Evolutionary conservation across 1,140 invertebrate genomes (phyloP).

Genomic region (Anastatus disparis): DNA sequence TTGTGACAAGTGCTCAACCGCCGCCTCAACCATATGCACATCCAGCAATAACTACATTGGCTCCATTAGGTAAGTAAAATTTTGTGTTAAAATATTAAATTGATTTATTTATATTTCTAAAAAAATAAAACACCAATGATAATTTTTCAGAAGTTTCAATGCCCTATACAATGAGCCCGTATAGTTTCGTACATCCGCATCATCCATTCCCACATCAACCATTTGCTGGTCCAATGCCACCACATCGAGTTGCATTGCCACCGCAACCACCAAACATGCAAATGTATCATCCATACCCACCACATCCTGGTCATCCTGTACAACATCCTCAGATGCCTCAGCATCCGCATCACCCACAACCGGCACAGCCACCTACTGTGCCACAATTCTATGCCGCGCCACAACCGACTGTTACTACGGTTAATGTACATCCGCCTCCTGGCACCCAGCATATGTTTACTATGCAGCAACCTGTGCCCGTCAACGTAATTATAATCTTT

Average conservation of each 20-base stretch:
- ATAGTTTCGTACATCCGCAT: conserved; percentile 68
- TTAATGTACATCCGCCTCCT: conserved; percentile 60
- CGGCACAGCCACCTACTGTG: conserved; percentile 62
- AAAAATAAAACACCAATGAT: conserved; percentile 27
- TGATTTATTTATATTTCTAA: background rate
- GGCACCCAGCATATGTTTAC: conserved; percentile 64
- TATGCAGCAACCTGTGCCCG: conserved; percentile 63
- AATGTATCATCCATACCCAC: conserved; percentile 66
- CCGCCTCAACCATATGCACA: conserved; percentile 69
- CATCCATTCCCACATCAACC: conserved; percentile 61
- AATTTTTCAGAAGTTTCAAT: conserved; percentile 64
- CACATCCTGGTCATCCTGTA: conserved; percentile 54
- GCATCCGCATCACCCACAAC: conserved; percentile 51
- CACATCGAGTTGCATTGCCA: conserved; percentile 68
- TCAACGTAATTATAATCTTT: conserved; percentile 60
- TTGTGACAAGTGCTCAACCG: conserved; percentile 69
- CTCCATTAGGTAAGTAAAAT: conserved; percentile 60
- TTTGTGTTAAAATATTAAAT: background rate
- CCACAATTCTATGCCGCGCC: conserved; percentile 61
- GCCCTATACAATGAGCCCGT: conserved; percentile 71
- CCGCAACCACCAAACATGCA: conserved; percentile 70
- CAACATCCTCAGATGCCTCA: conserved; percentile 56
- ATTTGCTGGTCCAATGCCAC: conserved; percentile 66
- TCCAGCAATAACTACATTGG: conserved; percentile 65
- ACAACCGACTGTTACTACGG: conserved; percentile 59